Conservation (phyloP, 2,797 vertebrate genomes). For the Diceros bicornis region DNA sequence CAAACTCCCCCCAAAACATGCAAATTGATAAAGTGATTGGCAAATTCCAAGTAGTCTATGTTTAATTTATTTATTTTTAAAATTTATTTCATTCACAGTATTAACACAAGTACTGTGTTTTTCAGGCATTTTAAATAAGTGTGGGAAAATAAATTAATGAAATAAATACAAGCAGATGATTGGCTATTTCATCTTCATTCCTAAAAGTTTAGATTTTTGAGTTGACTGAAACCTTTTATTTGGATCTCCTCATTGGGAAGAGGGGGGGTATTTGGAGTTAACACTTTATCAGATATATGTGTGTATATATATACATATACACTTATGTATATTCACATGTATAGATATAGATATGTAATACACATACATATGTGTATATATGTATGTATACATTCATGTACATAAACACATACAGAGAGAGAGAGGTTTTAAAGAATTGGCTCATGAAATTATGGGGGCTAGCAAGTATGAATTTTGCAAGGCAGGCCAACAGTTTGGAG, state of each 20-base stretch:
- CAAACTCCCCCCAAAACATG: neutral
- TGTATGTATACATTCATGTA: neutral
- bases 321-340: too few relatives aligned
- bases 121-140: constrained; percentile 1
- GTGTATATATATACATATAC: neutral
- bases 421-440: neutral
- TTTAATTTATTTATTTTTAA: constrained; percentile 64
- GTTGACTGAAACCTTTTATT: neutral
- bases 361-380: too few relatives aligned
- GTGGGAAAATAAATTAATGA: constrained; percentile 55
- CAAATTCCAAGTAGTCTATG: constrained; percentile 17
- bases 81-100: constrained; percentile 35
- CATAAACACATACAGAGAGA: neutral
- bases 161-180: neutral
- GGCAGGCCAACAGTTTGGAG: neutral
- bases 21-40: constrained; percentile 51
- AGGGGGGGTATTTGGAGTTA: neutral
- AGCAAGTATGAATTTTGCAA: neutral
- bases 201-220: constrained; percentile 29
- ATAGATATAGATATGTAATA: too few relatives aligned
- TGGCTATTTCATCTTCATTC: constrained; percentile 18
- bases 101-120: constrained; percentile 9
- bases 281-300: neutral
- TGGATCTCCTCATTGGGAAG: neutral
- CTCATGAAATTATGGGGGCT: too few relatives aligned